Conservation (phyloP, 1,140 invertebrate genomes). For the Pseudomyrmex sp. region DNA sequence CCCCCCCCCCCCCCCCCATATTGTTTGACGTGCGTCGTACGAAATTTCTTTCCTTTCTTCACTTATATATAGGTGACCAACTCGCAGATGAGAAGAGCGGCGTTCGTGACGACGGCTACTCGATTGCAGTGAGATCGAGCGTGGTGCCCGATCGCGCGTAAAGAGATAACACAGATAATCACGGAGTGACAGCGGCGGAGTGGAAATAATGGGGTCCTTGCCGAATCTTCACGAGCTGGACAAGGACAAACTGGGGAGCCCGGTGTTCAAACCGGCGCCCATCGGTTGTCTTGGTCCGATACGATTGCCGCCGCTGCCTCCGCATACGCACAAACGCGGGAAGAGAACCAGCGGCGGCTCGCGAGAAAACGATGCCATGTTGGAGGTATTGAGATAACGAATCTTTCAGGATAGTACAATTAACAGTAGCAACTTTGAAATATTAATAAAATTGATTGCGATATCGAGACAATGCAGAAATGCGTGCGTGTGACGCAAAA, state of each 20-base stretch:
- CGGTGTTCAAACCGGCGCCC: constrained; percentile 77
- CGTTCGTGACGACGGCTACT: constrained; percentile 21
- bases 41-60: neutral
- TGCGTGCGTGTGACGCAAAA: too few relatives aligned
- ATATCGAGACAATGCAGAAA: too few relatives aligned
- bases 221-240: constrained; percentile 88
- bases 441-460: too few relatives aligned
- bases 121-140: constrained; percentile 15
- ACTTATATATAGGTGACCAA: constrained; percentile 19
- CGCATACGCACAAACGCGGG: constrained; percentile 77
- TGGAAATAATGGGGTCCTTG: constrained; percentile 86
- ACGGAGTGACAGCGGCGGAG: neutral
- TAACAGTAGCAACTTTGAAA: too few relatives aligned
- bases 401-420: neutral
- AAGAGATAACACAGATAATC: constrained; percentile 21
- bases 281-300: constrained; percentile 74
- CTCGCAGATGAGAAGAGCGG: constrained; percentile 3
- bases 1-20: too few relatives aligned
- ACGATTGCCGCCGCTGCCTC: constrained; percentile 74
- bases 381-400: constrained; percentile 75
- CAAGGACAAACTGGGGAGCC: constrained; percentile 80
- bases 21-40: too few relatives aligned
- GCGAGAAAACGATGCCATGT: constrained; percentile 79
- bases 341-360: constrained; percentile 73
- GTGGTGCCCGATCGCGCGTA: neutral